Evolutionary conservation across 1,140 invertebrate genomes (phyloP), one percentile per base, ranked within the genome.

Genomic region (Paracyclopina nana): DNA sequence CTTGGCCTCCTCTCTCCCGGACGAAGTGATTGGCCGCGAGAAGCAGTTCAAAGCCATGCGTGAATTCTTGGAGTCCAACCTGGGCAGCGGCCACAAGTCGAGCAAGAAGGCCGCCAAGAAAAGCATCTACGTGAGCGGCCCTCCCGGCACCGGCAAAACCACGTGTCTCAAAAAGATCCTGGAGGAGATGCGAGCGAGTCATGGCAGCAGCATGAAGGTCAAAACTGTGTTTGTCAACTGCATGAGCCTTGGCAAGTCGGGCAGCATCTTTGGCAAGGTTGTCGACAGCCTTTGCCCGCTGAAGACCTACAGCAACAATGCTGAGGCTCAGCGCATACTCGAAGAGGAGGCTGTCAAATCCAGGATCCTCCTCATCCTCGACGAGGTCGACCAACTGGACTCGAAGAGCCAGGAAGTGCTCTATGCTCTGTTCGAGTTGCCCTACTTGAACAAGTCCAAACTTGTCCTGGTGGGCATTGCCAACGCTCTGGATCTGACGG

Each of bases 131-230:
- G 75, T 97, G 26, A 92, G 87, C 44, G 92, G 91, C 8, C 82
- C 86, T 25, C 91, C 88, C 2, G 92, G 92, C 11, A 97, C 91
- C 14, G 92, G 92, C 1, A 95, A 95, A 72, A 94, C 90, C 0
- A 86, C 86, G 1, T 78, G 78, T 55, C 65, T 95, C 14, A 76
- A 75, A 4, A 70, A 79, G 42, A 72, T 88, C 16, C 64, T 90
- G 58, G 72, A 72, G 57, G 66, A 79, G 81, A 43, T 28, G 20
- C 14, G 14, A n/a, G 6, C 6, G 24, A 11, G 8, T 22, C 6
- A 6, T 18, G 16, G 16, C 4, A 56, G 75, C 61, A 68, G 76
- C 46, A 60, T 68, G 50, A 66, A 69, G n/a, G 72, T 76, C 30
- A 73, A 73, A 56, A 67, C 72, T 54, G 70, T 85, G 14, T 82